Evolutionary conservation across 2,888 invertebrate species (phyloP).

Genomic region (Lasioglossum malachurum): DNA sequence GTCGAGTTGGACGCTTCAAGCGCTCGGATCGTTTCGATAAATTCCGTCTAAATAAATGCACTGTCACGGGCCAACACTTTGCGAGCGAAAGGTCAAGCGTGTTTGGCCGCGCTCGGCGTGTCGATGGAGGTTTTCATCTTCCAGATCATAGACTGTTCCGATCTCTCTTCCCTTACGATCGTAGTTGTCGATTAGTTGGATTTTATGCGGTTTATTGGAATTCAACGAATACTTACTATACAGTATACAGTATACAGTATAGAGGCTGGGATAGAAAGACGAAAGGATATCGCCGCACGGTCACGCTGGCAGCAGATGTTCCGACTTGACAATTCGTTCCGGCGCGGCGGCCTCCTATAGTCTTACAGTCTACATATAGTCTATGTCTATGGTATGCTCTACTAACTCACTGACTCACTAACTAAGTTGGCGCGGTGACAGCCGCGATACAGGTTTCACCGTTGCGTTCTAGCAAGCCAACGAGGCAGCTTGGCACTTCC

Average conservation of each 20-base stretch:
- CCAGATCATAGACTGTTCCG: neutral
- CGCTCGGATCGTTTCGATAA: neutral
- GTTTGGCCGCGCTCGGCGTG: no score
- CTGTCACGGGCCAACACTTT: neutral
- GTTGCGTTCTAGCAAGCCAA: slow-evolving; percentile 20
- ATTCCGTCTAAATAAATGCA: neutral
- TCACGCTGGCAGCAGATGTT: slow-evolving; percentile 35
- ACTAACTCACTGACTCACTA: slow-evolving; percentile 65
- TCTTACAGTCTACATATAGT: no score
- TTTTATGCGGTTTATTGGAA: no score
- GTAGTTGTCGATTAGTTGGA: no score
- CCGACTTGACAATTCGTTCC: slow-evolving; percentile 41
- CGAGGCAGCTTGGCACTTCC: slow-evolving; percentile 36
- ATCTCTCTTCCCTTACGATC: no score
- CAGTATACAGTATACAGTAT: no score
- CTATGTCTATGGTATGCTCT: slow-evolving; percentile 34
- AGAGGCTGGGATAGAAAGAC: neutral
- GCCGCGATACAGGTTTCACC: slow-evolving; percentile 42
- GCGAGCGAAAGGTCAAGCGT: neutral
- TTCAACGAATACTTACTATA: no score
- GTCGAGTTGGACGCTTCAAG: neutral
- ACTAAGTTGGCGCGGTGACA: slow-evolving; percentile 70
- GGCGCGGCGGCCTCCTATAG: no score
- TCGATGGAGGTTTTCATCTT: neutral
- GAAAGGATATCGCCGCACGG: neutral